Percentiles rank a stretch among this genome's conserved stretches.
phyloP scores from a whole-genome alignment of 2,113 vertebrate genomes.

The Pteruthius melanotis region DNA sequence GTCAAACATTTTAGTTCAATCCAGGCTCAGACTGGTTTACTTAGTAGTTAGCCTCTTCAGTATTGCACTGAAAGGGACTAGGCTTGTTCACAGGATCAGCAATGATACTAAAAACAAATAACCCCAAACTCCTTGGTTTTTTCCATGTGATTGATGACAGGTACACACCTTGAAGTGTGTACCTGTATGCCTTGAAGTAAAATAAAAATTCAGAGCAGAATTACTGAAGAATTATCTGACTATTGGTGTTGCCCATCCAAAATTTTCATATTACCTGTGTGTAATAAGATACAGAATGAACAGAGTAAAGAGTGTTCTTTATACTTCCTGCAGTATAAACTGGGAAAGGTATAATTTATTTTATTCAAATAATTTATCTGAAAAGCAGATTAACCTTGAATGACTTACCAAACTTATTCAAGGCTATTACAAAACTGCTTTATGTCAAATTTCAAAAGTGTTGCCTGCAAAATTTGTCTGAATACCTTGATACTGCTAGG shows the following conservation, averaged over 20 bases:
- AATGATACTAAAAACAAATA: neutral
- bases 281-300: neutral
- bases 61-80: neutral
- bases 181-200: neutral
- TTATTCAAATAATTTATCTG: constrained; percentile 28
- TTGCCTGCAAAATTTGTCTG: neutral
- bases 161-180: too few relatives aligned
- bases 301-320: neutral
- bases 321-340: neutral
- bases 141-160: neutral
- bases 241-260: neutral
- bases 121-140: neutral
- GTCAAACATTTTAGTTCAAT: neutral
- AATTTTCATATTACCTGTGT: neutral
- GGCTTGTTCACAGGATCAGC: neutral
- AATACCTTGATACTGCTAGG: neutral
- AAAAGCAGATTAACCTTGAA: neutral
- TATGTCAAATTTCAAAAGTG: neutral
- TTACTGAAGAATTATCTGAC: neutral
- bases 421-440: neutral
- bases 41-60: neutral
- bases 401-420: neutral
- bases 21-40: neutral
- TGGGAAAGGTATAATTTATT: neutral
- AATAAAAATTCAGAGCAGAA: neutral